Evolutionary conservation across 2,113 vertebrate species (phyloP), one percentile per base, ranked within the genome.

Genomic region (Acanthisitta chloris): DNA sequence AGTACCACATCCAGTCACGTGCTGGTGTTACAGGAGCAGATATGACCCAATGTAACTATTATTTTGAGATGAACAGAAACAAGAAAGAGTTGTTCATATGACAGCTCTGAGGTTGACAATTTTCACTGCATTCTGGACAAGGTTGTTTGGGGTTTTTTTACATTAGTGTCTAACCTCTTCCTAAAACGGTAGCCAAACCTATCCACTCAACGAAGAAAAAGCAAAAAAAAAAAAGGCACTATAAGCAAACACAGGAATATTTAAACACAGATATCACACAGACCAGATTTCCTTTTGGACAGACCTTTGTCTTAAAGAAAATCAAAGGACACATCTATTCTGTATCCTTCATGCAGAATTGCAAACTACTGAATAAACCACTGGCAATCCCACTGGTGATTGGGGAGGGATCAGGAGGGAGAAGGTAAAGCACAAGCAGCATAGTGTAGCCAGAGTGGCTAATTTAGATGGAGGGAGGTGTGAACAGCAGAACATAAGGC

Each of bases 401-500:
- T 28, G 58, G 20, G 48, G 67, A 92, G 49, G 34, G 29, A 88
- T 36, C 29, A 77, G 62, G 54, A 57, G 33, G 24, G 62, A 94
- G 49, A 80, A 90, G 45, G 86, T 72, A 92, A 69, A 83, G 86
- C 34, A 90, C 49, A 81, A 96, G 72, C 8, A 59, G 67, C 67
- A 86, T 0, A 55, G 76, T 51, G 38, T n/a, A 94, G 76, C 59
- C 58, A 74, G 76, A 34, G 83, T 46, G 59, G 79, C 88, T 93
- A 80, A 86, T 85, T 77, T 46, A 81, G 54, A 77, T 40, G 90
- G 80, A 88, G 26, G 38, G 76, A 95, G 65, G 67, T 71, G 91
- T 40, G 67, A 97, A 94, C 34, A 83, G 88, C 49, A 88, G 71
- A 94, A 91, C 76, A 93, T 78, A 93, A 95, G 92, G 92, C 92